phyloP scores from a whole-genome alignment of 2,113 vertebrate species.

The Cercopithecus mona region DNA sequence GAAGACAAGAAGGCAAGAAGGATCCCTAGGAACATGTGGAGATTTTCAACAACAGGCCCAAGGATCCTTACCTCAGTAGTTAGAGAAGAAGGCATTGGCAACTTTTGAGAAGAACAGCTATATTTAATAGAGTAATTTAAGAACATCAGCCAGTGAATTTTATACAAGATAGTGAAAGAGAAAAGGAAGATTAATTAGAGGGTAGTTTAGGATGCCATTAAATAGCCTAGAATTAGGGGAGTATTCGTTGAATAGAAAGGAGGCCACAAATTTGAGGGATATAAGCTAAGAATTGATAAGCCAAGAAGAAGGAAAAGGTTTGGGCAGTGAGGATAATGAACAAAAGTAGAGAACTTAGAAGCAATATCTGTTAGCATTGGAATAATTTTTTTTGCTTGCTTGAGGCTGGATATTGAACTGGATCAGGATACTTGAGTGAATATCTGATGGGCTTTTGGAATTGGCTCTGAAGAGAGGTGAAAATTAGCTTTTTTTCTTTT shows the following conservation, averaged over 20 bases:
- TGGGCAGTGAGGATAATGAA: not conserved
- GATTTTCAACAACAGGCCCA: not conserved
- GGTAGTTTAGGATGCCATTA: not conserved
- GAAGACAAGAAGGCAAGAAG: not conserved
- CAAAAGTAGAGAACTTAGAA: not conserved
- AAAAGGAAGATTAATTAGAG: not conserved
- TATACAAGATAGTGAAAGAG: not conserved
- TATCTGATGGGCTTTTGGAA: not conserved
- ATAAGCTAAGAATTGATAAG: not conserved
- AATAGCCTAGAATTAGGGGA: not conserved
- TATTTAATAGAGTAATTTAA: not conserved
- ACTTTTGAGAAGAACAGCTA: not conserved
- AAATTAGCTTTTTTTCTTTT: not conserved
- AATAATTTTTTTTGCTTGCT: slow-evolving; percentile 18
- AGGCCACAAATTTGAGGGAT: not conserved
- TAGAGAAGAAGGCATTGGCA: not conserved
- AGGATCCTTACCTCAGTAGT: not conserved
- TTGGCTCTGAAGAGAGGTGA: not conserved
- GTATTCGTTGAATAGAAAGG: not conserved
- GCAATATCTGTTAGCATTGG: not conserved
- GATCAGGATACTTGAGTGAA: not conserved
- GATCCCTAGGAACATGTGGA: not conserved
- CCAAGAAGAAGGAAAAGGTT: not conserved
- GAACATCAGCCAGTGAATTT: not conserved
- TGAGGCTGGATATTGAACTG: slow-evolving; percentile 5